phyloP scores from a whole-genome alignment of 2,888 invertebrate species.

The Crepidodera aurea region DNA sequence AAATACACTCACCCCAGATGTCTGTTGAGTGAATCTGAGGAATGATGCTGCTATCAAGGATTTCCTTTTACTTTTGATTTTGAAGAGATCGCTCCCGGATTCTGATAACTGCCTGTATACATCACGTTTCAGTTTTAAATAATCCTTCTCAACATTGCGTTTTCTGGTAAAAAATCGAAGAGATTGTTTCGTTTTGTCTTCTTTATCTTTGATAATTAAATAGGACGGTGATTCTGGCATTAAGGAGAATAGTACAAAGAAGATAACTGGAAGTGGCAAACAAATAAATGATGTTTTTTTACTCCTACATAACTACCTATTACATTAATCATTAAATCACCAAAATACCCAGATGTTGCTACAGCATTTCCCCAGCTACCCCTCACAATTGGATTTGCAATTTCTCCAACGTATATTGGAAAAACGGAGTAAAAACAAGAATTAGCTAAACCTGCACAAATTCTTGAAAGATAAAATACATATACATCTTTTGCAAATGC shows the following conservation, averaged over 20 bases:
- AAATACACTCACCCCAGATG: slow-evolving; percentile 49
- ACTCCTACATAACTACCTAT: slow-evolving; percentile 56
- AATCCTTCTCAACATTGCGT: slow-evolving; percentile 46
- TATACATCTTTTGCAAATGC: slow-evolving; percentile 45
- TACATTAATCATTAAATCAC: slow-evolving; percentile 17
- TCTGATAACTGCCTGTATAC: slow-evolving; percentile 53
- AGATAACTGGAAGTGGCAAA: slow-evolving; percentile 66
- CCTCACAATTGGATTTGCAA: slow-evolving; percentile 25
- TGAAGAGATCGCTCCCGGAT: slow-evolving; percentile 51
- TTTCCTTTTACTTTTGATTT: slow-evolving; percentile 48
- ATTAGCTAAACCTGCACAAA: slow-evolving; percentile 46
- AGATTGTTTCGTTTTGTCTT: slow-evolving; percentile 45
- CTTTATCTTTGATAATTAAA: slow-evolving; percentile 44
- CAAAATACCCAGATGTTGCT: slow-evolving; percentile 5
- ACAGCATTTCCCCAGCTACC: slow-evolving; percentile 27
- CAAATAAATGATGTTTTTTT: slow-evolving; percentile 65
- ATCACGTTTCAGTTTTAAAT: slow-evolving; percentile 44
- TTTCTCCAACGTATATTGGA: slow-evolving; percentile 30
- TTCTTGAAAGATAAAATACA: slow-evolving; percentile 49
- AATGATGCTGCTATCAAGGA: slow-evolving; percentile 50
- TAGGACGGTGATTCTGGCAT: slow-evolving; percentile 67
- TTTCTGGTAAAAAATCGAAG: slow-evolving; percentile 45
- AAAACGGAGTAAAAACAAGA: slow-evolving; percentile 41
- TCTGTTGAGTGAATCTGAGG: slow-evolving; percentile 50
- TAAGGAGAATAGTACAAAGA: slow-evolving; percentile 65